Percentiles rank a stretch among this genome's conserved stretches.
Conservation (phyloP, 2,113 vertebrate genomes). For the Saccopteryx bilineata region DNA sequence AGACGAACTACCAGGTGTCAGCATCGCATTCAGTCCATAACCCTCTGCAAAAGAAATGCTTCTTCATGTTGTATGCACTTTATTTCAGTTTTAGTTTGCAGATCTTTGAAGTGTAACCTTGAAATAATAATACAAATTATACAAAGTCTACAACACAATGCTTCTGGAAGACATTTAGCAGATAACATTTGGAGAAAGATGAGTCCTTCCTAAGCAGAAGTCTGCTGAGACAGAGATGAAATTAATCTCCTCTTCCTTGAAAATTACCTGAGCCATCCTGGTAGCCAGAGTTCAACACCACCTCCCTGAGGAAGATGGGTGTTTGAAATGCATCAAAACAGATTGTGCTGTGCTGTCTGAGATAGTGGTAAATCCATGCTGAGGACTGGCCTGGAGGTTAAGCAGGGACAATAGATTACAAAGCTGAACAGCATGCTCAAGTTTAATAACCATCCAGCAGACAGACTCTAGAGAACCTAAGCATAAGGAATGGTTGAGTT, state of each 20-base stretch:
- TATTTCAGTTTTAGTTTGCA: neutral
- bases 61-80: neutral
- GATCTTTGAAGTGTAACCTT: neutral
- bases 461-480: neutral
- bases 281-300: neutral
- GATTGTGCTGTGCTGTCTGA: neutral
- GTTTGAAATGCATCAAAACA: neutral
- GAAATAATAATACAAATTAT: neutral
- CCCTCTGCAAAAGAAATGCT: neutral
- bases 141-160: neutral
- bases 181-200: neutral
- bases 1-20: fast-evolving
- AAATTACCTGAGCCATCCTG: neutral
- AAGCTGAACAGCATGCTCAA: neutral
- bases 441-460: neutral
- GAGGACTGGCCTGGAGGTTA: neutral
- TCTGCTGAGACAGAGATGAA: neutral
- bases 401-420: neutral
- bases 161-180: neutral
- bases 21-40: neutral
- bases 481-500: neutral
- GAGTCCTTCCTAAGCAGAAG: neutral
- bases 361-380: too few species aligned
- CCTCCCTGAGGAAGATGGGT: neutral
- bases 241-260: neutral